Conservation (phyloP, 2,888 invertebrate genomes). For the Drosophila limbata region DNA sequence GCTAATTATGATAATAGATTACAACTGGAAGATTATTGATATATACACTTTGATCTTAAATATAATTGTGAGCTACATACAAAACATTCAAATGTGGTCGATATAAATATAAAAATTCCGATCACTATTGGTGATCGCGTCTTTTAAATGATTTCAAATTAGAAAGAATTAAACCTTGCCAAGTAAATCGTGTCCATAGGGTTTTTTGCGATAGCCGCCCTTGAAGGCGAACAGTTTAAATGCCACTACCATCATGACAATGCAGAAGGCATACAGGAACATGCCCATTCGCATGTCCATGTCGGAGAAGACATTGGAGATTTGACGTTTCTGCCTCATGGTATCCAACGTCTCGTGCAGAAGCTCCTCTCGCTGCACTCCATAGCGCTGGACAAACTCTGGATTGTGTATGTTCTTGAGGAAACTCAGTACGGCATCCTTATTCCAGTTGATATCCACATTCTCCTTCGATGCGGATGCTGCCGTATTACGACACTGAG, state of each 20-base stretch:
- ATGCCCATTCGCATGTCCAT: conserved; percentile 91
- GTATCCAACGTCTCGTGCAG: conserved; percentile 74
- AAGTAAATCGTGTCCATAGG: conserved; percentile 89
- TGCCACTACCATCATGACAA: conserved; percentile 90
- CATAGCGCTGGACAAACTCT: conserved; percentile 80
- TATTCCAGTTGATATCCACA: conserved; percentile 80
- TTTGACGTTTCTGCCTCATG: conserved; percentile 81
- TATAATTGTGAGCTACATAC: conserved; percentile 54
- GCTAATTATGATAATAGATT: conserved; percentile 45
- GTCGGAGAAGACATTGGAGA: conserved; percentile 83
- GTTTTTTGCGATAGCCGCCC: conserved; percentile 89
- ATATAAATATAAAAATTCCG: conserved; percentile 22
- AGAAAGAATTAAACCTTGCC: conserved; percentile 88
- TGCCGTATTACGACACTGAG: conserved; percentile 86
- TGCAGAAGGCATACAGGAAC: conserved; percentile 90
- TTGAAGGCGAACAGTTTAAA: conserved; percentile 90
- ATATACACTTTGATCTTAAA: conserved; percentile 69
- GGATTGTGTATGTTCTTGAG: conserved; percentile 83
- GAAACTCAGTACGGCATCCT: conserved; percentile 80
- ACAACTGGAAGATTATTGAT: conserved; percentile 71
- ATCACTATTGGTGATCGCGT: conserved; percentile 45
- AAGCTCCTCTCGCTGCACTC: conserved; percentile 74
- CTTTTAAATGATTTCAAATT: conserved; percentile 13
- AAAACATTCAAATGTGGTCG: conserved; percentile 48
- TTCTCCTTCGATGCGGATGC: conserved; percentile 31